phyloP scores from a whole-genome alignment of 2,888 invertebrate species.

The Orchestes rusci region DNA sequence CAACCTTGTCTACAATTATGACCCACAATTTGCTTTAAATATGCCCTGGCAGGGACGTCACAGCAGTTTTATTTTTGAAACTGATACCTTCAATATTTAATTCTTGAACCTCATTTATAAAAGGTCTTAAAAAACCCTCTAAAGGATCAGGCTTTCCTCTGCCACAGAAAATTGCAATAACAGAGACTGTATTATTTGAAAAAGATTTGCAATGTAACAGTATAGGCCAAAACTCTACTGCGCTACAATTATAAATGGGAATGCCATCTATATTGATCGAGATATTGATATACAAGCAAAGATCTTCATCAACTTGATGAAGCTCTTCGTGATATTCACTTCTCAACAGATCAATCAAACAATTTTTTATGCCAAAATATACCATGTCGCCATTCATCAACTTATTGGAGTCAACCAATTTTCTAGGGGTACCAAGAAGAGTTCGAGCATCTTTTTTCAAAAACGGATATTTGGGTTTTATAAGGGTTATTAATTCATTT shows the following conservation, averaged over 20 bases:
- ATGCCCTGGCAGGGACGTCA: not conserved
- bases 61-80: not conserved
- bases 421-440: not conserved
- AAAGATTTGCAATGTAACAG: not conserved
- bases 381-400: not conserved
- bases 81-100: not conserved
- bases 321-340: not conserved
- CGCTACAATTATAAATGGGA: no score
- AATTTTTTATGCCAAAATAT: slow-evolving; percentile 1
- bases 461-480: not conserved
- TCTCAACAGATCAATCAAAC: not conserved
- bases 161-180: no score
- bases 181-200: no score
- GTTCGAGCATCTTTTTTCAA: not conserved
- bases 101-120: not conserved
- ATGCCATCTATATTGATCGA: slow-evolving; percentile 1
- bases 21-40: not conserved
- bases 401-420: not conserved
- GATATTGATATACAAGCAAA: not conserved
- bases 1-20: slow-evolving; percentile 1
- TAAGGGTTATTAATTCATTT: not conserved
- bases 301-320: not conserved
- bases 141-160: not conserved
- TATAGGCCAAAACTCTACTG: no score
- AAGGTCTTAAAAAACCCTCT: not conserved